Evolutionary conservation across 2,797 vertebrate genomes (phyloP).

Genomic region (Bradypodion ventrale): DNA sequence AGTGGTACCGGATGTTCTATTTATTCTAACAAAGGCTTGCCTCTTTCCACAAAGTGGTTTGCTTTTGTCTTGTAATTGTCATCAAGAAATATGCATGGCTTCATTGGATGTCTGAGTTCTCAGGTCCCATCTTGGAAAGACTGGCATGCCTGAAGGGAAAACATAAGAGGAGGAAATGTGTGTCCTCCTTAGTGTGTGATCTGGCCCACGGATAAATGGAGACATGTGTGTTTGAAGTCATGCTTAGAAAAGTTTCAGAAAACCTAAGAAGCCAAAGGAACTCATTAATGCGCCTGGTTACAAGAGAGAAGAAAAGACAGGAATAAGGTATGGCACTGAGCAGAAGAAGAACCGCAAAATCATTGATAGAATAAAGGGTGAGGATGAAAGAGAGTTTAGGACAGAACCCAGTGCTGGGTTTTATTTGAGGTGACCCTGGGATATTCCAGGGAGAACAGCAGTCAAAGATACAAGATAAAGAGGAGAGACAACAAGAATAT

Average conservation of each 20-base stretch:
- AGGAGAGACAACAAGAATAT: not conserved
- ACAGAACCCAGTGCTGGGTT: not conserved
- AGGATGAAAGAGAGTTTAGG: not conserved
- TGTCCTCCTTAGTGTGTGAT: no score
- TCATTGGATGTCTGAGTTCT: no score
- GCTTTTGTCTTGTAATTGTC: no score
- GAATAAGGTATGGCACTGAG: not conserved
- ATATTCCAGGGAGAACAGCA: not conserved
- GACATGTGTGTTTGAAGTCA: not conserved
- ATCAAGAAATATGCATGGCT: no score
- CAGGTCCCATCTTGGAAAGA: no score
- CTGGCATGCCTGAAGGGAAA: no score
- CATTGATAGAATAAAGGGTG: not conserved
- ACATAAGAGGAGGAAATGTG: no score
- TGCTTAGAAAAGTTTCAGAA: not conserved
- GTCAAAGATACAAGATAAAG: not conserved
- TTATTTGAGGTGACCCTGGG: not conserved
- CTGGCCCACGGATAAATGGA: not conserved
- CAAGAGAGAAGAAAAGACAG: not conserved
- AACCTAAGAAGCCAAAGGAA: not conserved
- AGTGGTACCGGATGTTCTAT: no score
- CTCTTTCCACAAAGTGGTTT: no score
- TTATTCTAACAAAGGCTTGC: no score
- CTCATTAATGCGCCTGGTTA: not conserved
- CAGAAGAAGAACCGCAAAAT: not conserved